A percentile compares a stretch with the other conserved stretches of the same genome.
phyloP scores from a whole-genome alignment of 64 coral and sea anemone genomes.

The Montipora foliosa region DNA sequence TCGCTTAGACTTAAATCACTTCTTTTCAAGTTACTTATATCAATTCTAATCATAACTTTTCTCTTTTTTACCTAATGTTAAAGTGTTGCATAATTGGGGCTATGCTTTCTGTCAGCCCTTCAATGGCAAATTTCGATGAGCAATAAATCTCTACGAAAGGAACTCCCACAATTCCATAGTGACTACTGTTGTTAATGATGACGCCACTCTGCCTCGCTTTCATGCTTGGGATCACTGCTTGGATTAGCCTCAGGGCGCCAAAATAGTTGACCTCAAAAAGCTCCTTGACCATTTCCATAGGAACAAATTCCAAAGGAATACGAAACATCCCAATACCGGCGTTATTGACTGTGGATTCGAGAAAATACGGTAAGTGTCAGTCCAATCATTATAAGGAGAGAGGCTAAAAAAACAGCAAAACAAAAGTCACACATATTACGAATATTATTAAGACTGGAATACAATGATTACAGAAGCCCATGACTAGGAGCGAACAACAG shows the following conservation, averaged over 20 bases:
- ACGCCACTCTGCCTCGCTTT: conserved; percentile 49
- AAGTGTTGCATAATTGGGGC: conserved; percentile 55
- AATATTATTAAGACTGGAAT: too few species aligned
- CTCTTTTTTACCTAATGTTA: conserved; percentile 53
- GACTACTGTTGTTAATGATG: conserved; percentile 66
- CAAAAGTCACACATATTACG: too few species aligned
- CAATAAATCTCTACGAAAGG: conserved; percentile 64
- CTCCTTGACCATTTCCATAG: conserved; percentile 36
- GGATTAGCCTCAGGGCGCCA: conserved; percentile 54
- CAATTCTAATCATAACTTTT: not conserved
- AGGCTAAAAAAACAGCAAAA: too few species aligned
- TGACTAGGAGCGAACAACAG: too few species aligned
- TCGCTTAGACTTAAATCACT: not conserved
- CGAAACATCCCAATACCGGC: conserved; percentile 30
- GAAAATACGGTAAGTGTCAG: too few species aligned
- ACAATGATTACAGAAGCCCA: too few species aligned
- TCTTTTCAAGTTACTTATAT: not conserved
- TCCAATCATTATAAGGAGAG: too few species aligned
- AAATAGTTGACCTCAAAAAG: conserved; percentile 71
- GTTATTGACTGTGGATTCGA: conserved; percentile 52
- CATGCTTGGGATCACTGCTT: conserved; percentile 64
- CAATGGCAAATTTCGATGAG: conserved; percentile 75
- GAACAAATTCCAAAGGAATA: conserved; percentile 16
- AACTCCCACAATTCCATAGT: conserved; percentile 30
- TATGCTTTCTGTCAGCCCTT: conserved; percentile 60